These are phyloP conservation scores for Corvus moneduloides DNA, from an alignment of 2,113 vertebrate genomes.

Conservation along the genomic window DNA sequence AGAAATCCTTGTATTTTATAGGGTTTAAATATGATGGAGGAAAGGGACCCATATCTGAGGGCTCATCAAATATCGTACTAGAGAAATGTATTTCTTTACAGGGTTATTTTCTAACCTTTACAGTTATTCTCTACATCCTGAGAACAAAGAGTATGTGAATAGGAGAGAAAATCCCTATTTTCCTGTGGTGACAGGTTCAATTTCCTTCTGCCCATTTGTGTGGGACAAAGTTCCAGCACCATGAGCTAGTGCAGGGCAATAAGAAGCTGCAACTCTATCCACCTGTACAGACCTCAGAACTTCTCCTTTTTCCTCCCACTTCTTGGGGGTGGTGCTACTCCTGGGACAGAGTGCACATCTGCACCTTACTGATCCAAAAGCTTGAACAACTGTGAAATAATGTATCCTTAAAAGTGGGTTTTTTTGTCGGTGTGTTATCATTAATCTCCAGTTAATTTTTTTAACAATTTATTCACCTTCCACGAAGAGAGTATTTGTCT, in stretches of 20 bases:
- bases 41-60: background rate
- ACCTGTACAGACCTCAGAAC: background rate
- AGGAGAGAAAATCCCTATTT: background rate
- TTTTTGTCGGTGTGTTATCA: background rate
- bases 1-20: background rate
- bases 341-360: background rate
- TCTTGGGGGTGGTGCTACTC: background rate
- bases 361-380: background rate
- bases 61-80: background rate
- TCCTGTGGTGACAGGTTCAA: background rate
- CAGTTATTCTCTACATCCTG: background rate
- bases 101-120: background rate
- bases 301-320: background rate
- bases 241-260: background rate
- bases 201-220: background rate
- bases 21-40: background rate
- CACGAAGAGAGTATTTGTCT: background rate
- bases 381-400: background rate
- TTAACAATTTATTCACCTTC: background rate
- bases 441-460: background rate
- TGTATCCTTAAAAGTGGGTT: background rate
- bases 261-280: background rate
- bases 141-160: background rate
- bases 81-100: background rate
- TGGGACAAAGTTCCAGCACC: background rate